A percentile compares a stretch with the other conserved stretches of the same genome.
Conservation (phyloP, 2,797 vertebrate species). For the Cyprinodon diabolis region DNA sequence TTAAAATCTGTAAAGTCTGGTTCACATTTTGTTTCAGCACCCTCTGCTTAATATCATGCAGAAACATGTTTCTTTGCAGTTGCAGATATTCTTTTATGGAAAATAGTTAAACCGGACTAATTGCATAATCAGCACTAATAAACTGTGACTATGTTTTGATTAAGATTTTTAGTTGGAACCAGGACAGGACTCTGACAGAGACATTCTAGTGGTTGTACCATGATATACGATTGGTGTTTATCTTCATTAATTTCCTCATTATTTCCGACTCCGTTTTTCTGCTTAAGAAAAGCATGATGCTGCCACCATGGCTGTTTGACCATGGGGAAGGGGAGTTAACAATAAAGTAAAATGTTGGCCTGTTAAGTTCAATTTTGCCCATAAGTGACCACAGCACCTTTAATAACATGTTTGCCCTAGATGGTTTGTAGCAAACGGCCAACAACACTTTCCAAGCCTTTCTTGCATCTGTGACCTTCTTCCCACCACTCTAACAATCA, state of each 20-base stretch:
- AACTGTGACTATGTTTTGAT: background rate
- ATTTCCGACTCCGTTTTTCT: background rate
- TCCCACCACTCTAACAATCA: background rate
- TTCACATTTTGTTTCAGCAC: no score
- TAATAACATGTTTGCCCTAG: background rate
- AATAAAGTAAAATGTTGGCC: no score
- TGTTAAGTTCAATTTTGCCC: background rate
- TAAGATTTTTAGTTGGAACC: background rate
- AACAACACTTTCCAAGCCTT: background rate
- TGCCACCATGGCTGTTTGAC: no score
- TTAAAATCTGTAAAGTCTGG: no score
- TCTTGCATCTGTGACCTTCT: background rate
- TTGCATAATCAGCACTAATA: background rate
- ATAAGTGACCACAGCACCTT: background rate
- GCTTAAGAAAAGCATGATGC: background rate
- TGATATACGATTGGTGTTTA: background rate
- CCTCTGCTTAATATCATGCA: no score
- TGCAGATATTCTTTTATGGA: no score
- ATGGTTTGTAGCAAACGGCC: background rate
- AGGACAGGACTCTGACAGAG: background rate
- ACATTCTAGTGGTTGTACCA: background rate
- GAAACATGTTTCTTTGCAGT: no score
- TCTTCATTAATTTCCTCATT: background rate
- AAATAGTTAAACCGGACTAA: no score
- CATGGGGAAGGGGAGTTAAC: no score